Evolutionary conservation across 2,888 invertebrate species (phyloP), one percentile per base, ranked within the genome.

Genomic region (Ochropacha duplaris): DNA sequence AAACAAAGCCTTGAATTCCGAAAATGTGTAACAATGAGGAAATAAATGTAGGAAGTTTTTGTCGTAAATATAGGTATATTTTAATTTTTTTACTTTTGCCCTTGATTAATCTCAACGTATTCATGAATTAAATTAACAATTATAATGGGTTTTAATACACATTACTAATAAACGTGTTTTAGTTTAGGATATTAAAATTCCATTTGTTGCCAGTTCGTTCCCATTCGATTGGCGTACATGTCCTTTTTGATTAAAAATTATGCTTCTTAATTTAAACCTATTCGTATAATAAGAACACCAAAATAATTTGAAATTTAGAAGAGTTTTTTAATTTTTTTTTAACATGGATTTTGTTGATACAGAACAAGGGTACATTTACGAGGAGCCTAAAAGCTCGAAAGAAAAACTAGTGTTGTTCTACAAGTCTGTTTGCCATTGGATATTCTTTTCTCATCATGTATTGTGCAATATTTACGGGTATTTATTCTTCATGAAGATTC

Each of bases 401-500:
- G 19, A 44, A 6, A 44, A 44, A 44, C 8, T 19, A 9, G 44
- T 44, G 44, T 44, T 44, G 19, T 44, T 44, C 19, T 44, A 44
- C 44, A 44, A 44, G 44, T n/a, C 31, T 8, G 8, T 59, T 8
- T 44, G 49, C 11, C 57, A 57, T 57, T 28, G 34, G 4, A 12
- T 61, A n/a, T 60, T 57, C 31, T 36, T 60, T 0, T 12, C 52
- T 4, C 44, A 57, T 28, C 52, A 60, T 24, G 12, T 9, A 12
- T 34, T 39, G 12, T 55, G 56, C 4, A 55, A 55, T 26, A 11
- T 56, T 11, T 65, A 54, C n/a, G 61, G 64, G 0, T 1, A 36
- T 1, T 22, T n/a, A 4, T 55, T 65, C 8, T 51, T 67, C 0
- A 44, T 55, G 0, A 36, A 49, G 8, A 64, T 59, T 50, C 52